Base-by-base conservation (phyloP, 2,113 vertebrate genomes). In the Eudyptes chrysolophus region DNA sequence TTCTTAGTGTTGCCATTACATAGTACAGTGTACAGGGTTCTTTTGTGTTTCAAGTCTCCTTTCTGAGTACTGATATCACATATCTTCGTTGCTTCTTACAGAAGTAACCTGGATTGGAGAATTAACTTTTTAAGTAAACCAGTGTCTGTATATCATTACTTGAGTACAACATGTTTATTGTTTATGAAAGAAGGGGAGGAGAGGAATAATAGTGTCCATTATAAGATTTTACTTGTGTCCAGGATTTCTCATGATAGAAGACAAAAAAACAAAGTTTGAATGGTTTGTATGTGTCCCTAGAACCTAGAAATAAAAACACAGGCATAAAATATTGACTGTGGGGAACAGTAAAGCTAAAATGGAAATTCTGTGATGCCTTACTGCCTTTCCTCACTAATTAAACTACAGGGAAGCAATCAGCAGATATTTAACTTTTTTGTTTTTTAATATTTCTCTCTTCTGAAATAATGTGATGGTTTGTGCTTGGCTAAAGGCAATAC, bases 321-420 rank as follows among this genome's bases (percentile, higher is more conserved):
- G 30, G 14, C 80, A 68, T 95, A 85, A 89, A 89, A 79, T 87
- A 71, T 0, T 94, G 77, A 52, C 94, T 94, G 21, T 91, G 65
- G 93, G 93, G 94, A 94, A 79, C 89, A 87, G 69, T 97, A 92
- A 96, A 96, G 60, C 52, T 71, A 34, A 93, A 94, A 84, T 94
- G 89, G 78, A 95, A 93, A 65, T 95, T 82, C 34, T 82, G 87
- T 92, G 89, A 85, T 91, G 93, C 94, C 49, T 96, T 87, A 68
- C 92, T 95, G 93, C 87, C 70, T 91, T 94, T 83, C 77, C 48
- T 96, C 20, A 9, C 84, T 94, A 95, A 97, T 93, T 87, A 89
- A 96, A 92, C 87, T 85, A 64, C 44, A 82, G 84, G 78, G 84
- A 89, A 96, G 57, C 65, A 89, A 70, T 95, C 91, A 87, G 52